These are phyloP conservation scores for Philhelius pedissequus DNA, from an alignment of 2,888 invertebrate species.

Conservation along the genomic window DNA sequence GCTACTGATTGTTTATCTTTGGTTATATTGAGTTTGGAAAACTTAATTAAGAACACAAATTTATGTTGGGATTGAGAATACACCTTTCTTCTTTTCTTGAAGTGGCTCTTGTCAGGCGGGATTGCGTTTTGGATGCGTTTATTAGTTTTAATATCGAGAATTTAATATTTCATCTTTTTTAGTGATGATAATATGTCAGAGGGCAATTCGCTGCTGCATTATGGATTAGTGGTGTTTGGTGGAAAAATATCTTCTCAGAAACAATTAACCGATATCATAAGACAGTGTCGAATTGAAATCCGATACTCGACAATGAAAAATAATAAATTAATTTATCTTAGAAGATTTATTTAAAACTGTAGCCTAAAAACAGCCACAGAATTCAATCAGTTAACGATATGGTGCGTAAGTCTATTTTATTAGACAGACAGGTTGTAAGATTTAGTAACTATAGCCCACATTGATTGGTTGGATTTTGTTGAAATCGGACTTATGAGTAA, in stretches of 20 bases:
- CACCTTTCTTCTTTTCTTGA: background rate
- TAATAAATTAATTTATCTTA: conserved; percentile 39
- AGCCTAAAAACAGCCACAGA: background rate
- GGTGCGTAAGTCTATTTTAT: background rate
- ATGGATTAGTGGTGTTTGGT: too few relatives aligned
- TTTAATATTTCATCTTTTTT: conserved; percentile 27
- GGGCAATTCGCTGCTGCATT: conserved; percentile 11
- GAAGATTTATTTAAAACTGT: conserved; percentile 5
- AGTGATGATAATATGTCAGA: conserved; percentile 9
- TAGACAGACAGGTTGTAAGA: background rate
- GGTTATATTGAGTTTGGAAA: conserved; percentile 64
- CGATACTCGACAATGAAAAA: conserved; percentile 33
- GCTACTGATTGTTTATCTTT: conserved; percentile 67
- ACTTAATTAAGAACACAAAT: conserved; percentile 65
- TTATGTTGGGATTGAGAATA: conserved; percentile 37
- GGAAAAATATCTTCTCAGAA: conserved; percentile 4
- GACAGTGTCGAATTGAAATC: background rate
- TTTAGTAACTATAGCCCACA: background rate
- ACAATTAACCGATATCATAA: background rate
- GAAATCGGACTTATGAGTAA: too few relatives aligned
- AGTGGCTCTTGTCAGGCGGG: conserved; percentile 10
- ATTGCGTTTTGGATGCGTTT: conserved; percentile 26
- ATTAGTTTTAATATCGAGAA: conserved; percentile 2
- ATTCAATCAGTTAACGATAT: background rate
- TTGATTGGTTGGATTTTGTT: background rate